phyloP scores from a whole-genome alignment of 2,113 vertebrate species.

The Melospiza melodia region DNA sequence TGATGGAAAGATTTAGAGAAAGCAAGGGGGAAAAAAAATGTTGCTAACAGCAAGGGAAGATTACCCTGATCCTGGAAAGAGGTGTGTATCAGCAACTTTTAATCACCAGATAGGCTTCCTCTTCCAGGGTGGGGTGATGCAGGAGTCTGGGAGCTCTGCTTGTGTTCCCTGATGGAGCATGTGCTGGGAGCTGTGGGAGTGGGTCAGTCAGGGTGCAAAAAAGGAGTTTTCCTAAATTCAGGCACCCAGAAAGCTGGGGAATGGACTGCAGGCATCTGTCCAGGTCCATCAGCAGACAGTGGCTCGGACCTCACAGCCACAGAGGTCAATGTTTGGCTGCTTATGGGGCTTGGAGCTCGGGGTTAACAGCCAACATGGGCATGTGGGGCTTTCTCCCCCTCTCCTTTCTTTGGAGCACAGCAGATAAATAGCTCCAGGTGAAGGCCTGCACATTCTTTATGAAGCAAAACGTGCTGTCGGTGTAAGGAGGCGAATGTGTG shows the following conservation, averaged over 20 bases:
- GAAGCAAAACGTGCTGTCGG: conserved; percentile 87
- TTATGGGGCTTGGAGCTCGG: not conserved
- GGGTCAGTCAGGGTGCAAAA: not conserved
- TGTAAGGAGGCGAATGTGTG: conserved; percentile 90
- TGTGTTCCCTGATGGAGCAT: not conserved
- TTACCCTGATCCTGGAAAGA: conserved; percentile 59
- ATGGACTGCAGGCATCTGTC: not conserved
- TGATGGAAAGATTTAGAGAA: conserved; percentile 54
- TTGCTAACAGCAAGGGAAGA: conserved; percentile 41
- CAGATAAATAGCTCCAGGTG: conserved; percentile 94
- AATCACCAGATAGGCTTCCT: not conserved
- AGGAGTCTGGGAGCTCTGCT: not conserved
- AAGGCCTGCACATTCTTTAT: conserved; percentile 95
- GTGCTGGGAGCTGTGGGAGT: not conserved
- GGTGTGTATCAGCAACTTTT: conserved; percentile 32
- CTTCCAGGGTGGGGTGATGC: not conserved
- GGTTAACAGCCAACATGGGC: conserved; percentile 36
- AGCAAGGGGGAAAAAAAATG: not conserved
- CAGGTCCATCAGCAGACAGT: not conserved
- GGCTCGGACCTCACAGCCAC: not conserved
- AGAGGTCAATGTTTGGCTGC: not conserved
- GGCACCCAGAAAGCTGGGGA: not conserved
- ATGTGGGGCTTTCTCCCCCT: conserved; percentile 25
- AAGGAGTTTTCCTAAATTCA: not conserved
- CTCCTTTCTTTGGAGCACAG: conserved; percentile 3